Conservation (phyloP, 2,113 vertebrate genomes). For the Hippocampus barbouri region DNA sequence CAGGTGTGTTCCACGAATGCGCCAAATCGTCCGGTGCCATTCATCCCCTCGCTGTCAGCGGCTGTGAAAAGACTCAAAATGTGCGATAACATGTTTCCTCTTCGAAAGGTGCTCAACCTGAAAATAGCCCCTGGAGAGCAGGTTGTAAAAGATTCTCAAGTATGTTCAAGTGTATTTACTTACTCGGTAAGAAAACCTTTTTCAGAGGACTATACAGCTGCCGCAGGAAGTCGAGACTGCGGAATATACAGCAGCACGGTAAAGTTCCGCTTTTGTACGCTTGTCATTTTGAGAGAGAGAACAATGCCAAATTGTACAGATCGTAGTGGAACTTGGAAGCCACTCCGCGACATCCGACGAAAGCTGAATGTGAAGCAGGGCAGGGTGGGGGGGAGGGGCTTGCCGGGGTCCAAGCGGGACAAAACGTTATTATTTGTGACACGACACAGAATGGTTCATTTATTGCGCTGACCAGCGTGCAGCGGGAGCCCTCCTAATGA, state of each 20-base stretch:
- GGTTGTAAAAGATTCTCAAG: too few relatives aligned
- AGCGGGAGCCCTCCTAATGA: slow-evolving; percentile 42
- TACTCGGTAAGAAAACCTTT: neutral
- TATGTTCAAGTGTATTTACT: neutral
- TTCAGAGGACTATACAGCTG: neutral
- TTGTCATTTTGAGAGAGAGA: neutral
- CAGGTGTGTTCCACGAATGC: too few relatives aligned
- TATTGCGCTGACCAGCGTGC: slow-evolving; percentile 29
- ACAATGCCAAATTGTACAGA: neutral
- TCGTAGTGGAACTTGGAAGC: neutral
- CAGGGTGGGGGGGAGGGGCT: neutral
- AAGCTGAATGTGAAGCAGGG: slow-evolving; percentile 12
- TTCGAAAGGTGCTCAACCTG: too few relatives aligned
- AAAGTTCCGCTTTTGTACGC: neutral
- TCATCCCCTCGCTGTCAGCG: too few relatives aligned
- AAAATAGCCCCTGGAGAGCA: too few relatives aligned
- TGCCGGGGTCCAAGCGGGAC: slow-evolving; percentile 18
- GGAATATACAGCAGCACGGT: neutral
- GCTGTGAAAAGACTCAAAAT: too few relatives aligned
- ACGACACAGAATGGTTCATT: slow-evolving; percentile 47
- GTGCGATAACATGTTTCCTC: too few relatives aligned
- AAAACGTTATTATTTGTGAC: slow-evolving; percentile 46
- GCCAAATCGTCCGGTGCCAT: too few relatives aligned
- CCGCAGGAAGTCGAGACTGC: neutral
- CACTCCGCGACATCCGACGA: neutral